Base-by-base conservation (phyloP, 2,888 invertebrate species). In the Drosophila lutescens region DNA sequence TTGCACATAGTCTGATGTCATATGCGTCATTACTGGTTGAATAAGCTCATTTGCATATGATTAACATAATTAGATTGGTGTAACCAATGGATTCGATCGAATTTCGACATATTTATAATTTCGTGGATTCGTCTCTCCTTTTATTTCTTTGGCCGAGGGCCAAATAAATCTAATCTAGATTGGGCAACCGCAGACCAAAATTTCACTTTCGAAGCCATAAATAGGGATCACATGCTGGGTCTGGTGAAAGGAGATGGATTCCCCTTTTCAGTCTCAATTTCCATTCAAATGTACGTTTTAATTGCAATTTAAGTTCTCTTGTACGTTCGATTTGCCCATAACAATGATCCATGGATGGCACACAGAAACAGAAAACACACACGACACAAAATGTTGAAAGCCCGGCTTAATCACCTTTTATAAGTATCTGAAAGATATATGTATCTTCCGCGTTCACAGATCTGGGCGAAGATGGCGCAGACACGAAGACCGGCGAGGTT, bases 151-250 rank as follows among this genome's bases (percentile, higher is more conserved):
- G 43, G 63, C 70, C 62, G 44, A 53, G 53, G 71, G 41, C 62
- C 54, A 47, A 54, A 41, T 40, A 12, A 65, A 61, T 44, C 51
- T 10, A 65, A 61, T 44, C 51, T 46, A 61, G 26, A 47, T 53
- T 51, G 13, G 44, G 20, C 36, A 49, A 49, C 49, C 54, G 47
- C 51, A 60, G 61, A 43, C 61, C 26, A 68, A 50, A 57, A 67
- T 82, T 86, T 80, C 85, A 80, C 81, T 82, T 82, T 86, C 74
- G 67, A 59, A 66, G 40, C 30, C 51, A 36, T 53, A 17, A 36
- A 62, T 69, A 59, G 46, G 56, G 55, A 57, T 23, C 50, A 36
- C 76, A 70, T 47, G 60, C 66, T 74, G 56, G 54, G 59, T n/a
- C 49, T 20, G 75, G 86, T 81, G 84, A 81, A 86, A 81, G 86